Evolutionary conservation across 2,888 invertebrate genomes (phyloP).

Genomic region (Catonia carolina): DNA sequence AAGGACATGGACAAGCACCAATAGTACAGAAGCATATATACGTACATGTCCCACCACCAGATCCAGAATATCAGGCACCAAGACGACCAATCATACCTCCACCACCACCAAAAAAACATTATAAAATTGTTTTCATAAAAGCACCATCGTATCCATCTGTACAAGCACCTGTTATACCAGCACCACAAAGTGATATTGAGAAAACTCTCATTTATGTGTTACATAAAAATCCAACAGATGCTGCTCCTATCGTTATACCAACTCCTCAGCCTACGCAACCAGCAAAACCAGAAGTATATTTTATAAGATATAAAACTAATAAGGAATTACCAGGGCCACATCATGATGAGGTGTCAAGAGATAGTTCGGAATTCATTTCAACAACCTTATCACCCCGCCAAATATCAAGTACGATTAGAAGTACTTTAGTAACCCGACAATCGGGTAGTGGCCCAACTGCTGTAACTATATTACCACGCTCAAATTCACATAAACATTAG

Average conservation of each 20-base stretch:
- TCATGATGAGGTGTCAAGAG: not conserved
- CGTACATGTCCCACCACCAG: constrained; percentile 36
- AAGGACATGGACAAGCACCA: constrained; percentile 19
- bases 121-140: constrained; percentile 37
- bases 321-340: constrained; percentile 23
- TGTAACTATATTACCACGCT: constrained; percentile 21
- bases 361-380: no score
- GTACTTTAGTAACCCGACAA: no score
- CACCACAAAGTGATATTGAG: constrained; percentile 34
- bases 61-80: constrained; percentile 33
- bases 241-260: constrained; percentile 33
- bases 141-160: constrained; percentile 33
- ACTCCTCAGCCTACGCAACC: constrained; percentile 33
- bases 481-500: no score
- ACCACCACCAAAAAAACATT: constrained; percentile 36
- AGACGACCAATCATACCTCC: constrained; percentile 33
- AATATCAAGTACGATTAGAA: no score
- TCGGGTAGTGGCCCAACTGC: constrained; percentile 11
- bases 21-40: constrained; percentile 36
- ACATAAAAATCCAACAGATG: constrained; percentile 35
- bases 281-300: constrained; percentile 35
- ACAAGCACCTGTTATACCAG: constrained; percentile 33
- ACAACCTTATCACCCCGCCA: no score
- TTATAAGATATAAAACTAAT: constrained; percentile 33
- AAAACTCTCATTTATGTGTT: constrained; percentile 37